These are phyloP conservation scores for Cheirogaleus major DNA, from an alignment of 2,797 vertebrate species.

Conservation along the genomic window DNA sequence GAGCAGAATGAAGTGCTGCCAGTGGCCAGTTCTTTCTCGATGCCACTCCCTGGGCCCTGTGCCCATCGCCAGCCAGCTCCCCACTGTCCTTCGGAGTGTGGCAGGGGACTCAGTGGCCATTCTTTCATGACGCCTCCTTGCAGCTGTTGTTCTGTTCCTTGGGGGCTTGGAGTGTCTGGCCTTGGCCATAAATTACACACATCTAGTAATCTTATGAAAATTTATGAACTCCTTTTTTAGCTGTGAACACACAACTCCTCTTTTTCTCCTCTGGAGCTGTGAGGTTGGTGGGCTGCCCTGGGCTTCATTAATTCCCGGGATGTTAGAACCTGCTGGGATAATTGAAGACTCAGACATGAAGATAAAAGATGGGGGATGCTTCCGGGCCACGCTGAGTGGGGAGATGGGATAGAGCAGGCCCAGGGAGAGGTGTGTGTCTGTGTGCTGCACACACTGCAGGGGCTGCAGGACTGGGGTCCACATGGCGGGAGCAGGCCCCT, in stretches of 20 bases:
- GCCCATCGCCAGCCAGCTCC: fast-evolving
- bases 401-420: fast-evolving
- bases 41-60: fast-evolving
- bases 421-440: fast-evolving
- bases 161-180: background rate
- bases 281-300: slow-evolving; percentile 55
- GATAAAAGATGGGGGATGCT: slow-evolving; percentile 39
- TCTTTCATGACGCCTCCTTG: background rate
- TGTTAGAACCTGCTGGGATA: slow-evolving; percentile 35
- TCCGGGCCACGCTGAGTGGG: background rate
- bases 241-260: slow-evolving; percentile 41
- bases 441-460: fast-evolving
- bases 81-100: background rate
- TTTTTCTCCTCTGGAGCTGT: background rate
- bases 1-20: fast-evolving
- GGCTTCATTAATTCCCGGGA: slow-evolving; percentile 52
- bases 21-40: fast-evolving
- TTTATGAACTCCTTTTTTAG: slow-evolving; percentile 52
- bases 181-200: slow-evolving; percentile 52
- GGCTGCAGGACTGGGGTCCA: too few relatives aligned
- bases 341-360: slow-evolving; percentile 44
- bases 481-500: fast-evolving
- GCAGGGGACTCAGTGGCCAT: fast-evolving
- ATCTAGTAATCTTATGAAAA: slow-evolving; percentile 47
- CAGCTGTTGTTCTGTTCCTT: background rate